Base-by-base conservation (phyloP, 2,113 vertebrate genomes). In the Ceyx cyanopectus region DNA sequence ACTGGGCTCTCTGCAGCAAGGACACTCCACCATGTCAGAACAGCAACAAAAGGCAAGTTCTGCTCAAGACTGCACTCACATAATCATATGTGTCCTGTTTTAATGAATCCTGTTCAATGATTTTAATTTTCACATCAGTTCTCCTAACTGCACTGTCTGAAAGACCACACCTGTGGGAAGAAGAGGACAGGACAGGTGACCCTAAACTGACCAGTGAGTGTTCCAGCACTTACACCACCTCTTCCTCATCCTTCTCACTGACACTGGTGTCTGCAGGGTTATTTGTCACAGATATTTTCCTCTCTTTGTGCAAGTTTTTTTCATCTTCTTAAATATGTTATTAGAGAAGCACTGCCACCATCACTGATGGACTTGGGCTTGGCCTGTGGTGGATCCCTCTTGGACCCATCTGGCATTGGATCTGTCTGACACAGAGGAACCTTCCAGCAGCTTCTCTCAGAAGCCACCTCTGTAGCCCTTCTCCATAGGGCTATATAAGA, bases 1-100 rank as follows among this genome's bases (percentile, higher is more conserved):
- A 57, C 95, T 83, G 96, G 45, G 90, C 9, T 30, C 57, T 96
- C 45, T 48, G 41, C 70, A 82, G 68, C 92, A 94, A 97, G 95
- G 96, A 91, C 74, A 75, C 90, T 61, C 70, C 92, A 67, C 48
- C 91, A 50, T 0, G 9, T 79, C 56, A 67, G 66, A 29, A 21
- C 26, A 45, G 29, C 70, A 89, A n/a, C n/a, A 37, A 68, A 76
- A 16, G 14, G 30, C 19, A 89, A 61, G 54, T 15, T 68, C 83
- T 90, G 80, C 62, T 75, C 69, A 67, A 63, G 81, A 81, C 50
- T 9, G 26, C 11, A 8, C 79, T 80, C 18, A 6, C 84, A 94
- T 74, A 68, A 75, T 6, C 10, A 14, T 50, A 50, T 22, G 22
- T 50, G 48, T 50, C 22, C 48, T 23, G 48, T 21, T 50, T 23